phyloP scores from a whole-genome alignment of 2,797 vertebrate species.

The Rhincodon typus region DNA sequence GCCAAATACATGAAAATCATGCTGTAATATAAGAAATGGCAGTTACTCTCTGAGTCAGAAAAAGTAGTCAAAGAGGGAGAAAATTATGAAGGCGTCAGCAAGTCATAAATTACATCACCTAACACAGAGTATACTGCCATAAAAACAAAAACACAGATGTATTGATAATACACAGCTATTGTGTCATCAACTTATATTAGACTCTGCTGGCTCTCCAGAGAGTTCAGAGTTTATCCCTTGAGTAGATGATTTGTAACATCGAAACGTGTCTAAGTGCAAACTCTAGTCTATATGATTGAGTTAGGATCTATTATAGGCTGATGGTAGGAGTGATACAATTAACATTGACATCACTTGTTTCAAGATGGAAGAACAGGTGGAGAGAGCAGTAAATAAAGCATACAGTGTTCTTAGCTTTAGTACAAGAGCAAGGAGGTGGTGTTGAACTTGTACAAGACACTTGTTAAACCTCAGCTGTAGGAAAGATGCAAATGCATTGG shows the following conservation, averaged over 20 bases:
- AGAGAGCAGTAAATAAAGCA: no score
- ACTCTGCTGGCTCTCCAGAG: conserved; percentile 37
- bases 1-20: not conserved
- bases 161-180: conserved; percentile 25
- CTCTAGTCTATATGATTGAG: not conserved
- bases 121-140: not conserved
- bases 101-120: not conserved
- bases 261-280: not conserved
- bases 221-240: conserved; percentile 40
- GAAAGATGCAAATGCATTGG: no score
- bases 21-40: not conserved
- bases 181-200: conserved; percentile 21
- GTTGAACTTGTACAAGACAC: no score
- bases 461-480: no score
- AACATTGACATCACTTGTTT: not conserved
- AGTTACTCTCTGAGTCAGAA: not conserved
- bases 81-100: not conserved
- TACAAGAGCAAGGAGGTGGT: no score
- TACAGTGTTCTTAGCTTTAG: no score
- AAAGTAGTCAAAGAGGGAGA: not conserved
- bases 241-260: not conserved
- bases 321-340: not conserved
- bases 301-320: not conserved
- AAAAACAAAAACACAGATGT: conserved; percentile 34
- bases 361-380: no score